Conservation (phyloP, 2,797 vertebrate species). For the Melopsittacus undulatus region DNA sequence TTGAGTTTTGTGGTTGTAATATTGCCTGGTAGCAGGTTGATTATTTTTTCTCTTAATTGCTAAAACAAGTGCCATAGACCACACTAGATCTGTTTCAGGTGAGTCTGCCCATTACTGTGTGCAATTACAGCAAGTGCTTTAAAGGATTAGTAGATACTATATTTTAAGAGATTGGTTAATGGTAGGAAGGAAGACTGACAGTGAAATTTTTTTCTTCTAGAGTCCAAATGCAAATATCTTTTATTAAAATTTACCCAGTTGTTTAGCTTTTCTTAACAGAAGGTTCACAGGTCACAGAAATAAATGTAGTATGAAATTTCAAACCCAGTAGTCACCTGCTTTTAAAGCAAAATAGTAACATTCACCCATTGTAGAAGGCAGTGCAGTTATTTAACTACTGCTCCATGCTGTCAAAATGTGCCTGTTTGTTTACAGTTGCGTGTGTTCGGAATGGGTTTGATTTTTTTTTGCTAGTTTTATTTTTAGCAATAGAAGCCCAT, state of each 20-base stretch:
- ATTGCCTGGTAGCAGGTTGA: not conserved
- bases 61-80: not conserved
- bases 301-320: conserved; percentile 31
- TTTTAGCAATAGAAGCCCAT: not conserved
- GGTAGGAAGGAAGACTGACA: not conserved
- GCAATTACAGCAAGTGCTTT: not conserved
- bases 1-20: not conserved
- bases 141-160: not conserved
- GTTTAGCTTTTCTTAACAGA: conserved; percentile 26
- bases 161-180: conserved; percentile 7
- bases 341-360: not conserved
- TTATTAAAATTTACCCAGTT: conserved; percentile 19
- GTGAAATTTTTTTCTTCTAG: not conserved
- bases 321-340: not conserved
- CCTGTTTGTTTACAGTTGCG: not conserved
- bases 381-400: not conserved
- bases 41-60: not conserved
- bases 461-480: not conserved
- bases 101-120: not conserved
- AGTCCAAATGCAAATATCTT: conserved; percentile 10
- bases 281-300: conserved; percentile 9
- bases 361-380: not conserved
- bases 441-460: not conserved
- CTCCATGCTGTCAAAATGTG: not conserved
- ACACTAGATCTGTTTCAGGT: not conserved